Conservation (phyloP, 2,797 vertebrate species). For the Poeciliopsis gracilis region DNA sequence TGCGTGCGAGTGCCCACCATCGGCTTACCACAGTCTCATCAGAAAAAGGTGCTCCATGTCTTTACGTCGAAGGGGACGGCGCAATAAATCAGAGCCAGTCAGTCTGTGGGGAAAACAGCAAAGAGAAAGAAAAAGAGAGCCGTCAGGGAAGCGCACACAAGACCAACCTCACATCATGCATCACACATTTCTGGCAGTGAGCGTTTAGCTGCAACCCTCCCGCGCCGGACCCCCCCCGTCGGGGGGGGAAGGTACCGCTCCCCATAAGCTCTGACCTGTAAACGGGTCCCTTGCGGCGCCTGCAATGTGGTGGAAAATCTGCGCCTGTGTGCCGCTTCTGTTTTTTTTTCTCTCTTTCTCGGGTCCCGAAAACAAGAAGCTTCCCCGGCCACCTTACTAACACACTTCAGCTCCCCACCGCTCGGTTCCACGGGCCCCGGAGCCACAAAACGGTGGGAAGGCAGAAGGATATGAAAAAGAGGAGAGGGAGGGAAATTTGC, state of each 20-base stretch:
- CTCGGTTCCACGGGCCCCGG: slow-evolving; percentile 2
- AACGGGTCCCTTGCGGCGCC: slow-evolving; percentile 53
- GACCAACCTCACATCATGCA: slow-evolving; percentile 16
- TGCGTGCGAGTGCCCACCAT: background rate
- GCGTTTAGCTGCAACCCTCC: slow-evolving; percentile 5
- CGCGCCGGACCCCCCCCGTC: no score
- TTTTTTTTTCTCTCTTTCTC: background rate
- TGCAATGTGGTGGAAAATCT: slow-evolving; percentile 59
- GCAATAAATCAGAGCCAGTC: slow-evolving; percentile 42
- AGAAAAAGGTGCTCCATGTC: slow-evolving; percentile 74
- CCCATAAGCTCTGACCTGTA: slow-evolving; percentile 55
- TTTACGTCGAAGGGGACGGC: slow-evolving; percentile 52
- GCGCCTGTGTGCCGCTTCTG: slow-evolving; percentile 20
- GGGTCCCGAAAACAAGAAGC: slow-evolving; percentile 51
- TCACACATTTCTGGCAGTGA: slow-evolving; percentile 18
- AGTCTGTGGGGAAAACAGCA: slow-evolving; percentile 39
- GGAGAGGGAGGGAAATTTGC: slow-evolving; percentile 26
- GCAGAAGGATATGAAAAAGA: slow-evolving; percentile 16
- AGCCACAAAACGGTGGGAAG: slow-evolving; percentile 28
- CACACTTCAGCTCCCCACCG: slow-evolving; percentile 20
- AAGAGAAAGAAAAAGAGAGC: slow-evolving; percentile 46
- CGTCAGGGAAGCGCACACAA: slow-evolving; percentile 32
- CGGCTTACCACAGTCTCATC: slow-evolving; percentile 75
- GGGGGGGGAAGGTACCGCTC: slow-evolving; percentile 32
- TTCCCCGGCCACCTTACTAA: slow-evolving; percentile 27